phyloP scores from a whole-genome alignment of 1,140 invertebrate species.

The Zaprionus vittiger region DNA sequence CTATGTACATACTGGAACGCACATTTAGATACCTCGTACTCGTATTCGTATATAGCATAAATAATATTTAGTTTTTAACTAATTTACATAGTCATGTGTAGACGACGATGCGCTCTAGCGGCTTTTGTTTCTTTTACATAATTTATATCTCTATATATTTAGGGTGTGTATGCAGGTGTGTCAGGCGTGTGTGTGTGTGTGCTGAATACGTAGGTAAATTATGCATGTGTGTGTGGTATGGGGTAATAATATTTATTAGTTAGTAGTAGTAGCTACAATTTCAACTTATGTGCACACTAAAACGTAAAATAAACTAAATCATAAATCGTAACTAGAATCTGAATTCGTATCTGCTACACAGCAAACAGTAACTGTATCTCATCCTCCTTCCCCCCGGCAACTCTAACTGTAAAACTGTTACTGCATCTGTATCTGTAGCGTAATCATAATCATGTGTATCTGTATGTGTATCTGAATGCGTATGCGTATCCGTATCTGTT shows the following conservation, averaged over 20 bases:
- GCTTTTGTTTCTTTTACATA: constrained; percentile 57
- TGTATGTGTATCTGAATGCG: constrained; percentile 9
- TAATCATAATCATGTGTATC: constrained; percentile 22
- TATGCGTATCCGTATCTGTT: constrained; percentile 27
- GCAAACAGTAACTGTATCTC: constrained; percentile 24
- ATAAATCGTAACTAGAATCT: constrained; percentile 75
- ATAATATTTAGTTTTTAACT: constrained; percentile 81
- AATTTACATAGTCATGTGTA: constrained; percentile 79
- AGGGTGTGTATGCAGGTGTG: constrained; percentile 36
- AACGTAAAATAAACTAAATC: constrained; percentile 59
- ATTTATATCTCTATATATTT: constrained; percentile 55
- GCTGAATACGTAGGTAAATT: constrained; percentile 30
- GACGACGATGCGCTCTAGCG: constrained; percentile 78
- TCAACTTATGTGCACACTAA: constrained; percentile 75
- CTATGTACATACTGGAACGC: constrained; percentile 67
- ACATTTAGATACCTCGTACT: constrained; percentile 72
- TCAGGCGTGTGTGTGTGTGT: constrained; percentile 46
- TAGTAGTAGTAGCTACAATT: constrained; percentile 76
- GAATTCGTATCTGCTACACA: constrained; percentile 41
- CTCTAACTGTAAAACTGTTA: constrained; percentile 8
- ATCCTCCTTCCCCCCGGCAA: neutral
- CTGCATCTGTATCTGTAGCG: constrained; percentile 15
- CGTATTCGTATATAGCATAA: constrained; percentile 64
- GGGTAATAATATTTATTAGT: constrained; percentile 41
- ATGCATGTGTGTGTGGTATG: constrained; percentile 25